Percentiles rank a stretch among this genome's conserved stretches.
phyloP scores from a whole-genome alignment of 2,888 invertebrate genomes.

The Syritta pipiens region DNA sequence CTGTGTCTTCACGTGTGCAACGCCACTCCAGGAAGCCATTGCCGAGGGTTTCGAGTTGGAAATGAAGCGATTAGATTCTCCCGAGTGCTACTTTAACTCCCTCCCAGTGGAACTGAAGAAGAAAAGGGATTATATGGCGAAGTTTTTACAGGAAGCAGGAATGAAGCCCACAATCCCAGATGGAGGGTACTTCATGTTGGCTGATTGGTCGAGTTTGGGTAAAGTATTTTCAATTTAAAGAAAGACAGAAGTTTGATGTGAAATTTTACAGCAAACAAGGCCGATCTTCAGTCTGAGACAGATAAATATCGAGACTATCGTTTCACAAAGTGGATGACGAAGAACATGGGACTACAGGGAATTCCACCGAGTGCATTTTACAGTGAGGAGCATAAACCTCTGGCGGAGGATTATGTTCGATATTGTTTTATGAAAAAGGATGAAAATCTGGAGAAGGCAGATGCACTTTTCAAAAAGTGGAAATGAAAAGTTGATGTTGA shows the following conservation, averaged over 20 bases:
- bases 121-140: conserved; percentile 90
- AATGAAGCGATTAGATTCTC: conserved; percentile 83
- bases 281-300: conserved; percentile 84
- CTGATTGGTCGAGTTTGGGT: conserved; percentile 92
- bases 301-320: conserved; percentile 91
- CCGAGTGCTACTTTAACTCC: conserved; percentile 91
- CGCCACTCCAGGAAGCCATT: conserved; percentile 95
- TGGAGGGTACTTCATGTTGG: conserved; percentile 98
- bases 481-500: conserved; percentile 71
- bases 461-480: conserved; percentile 84
- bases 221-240: conserved; percentile 10
- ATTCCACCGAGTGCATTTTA: conserved; percentile 98
- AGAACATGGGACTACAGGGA: conserved; percentile 93
- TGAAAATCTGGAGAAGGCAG: conserved; percentile 85
- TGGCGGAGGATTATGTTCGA: conserved; percentile 92
- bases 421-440: conserved; percentile 97
- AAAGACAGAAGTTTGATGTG: background rate
- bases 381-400: conserved; percentile 86
- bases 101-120: conserved; percentile 86
- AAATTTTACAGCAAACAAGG: conserved; percentile 81
- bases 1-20: conserved; percentile 93
- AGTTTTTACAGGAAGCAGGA: conserved; percentile 87
- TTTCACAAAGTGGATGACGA: conserved; percentile 97
- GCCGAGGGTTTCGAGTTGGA: conserved; percentile 94
- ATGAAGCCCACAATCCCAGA: conserved; percentile 96